A percentile compares a stretch with the other conserved stretches of the same genome.
phyloP scores from a whole-genome alignment of 2,888 invertebrate genomes.

The Andrena bicolor region DNA sequence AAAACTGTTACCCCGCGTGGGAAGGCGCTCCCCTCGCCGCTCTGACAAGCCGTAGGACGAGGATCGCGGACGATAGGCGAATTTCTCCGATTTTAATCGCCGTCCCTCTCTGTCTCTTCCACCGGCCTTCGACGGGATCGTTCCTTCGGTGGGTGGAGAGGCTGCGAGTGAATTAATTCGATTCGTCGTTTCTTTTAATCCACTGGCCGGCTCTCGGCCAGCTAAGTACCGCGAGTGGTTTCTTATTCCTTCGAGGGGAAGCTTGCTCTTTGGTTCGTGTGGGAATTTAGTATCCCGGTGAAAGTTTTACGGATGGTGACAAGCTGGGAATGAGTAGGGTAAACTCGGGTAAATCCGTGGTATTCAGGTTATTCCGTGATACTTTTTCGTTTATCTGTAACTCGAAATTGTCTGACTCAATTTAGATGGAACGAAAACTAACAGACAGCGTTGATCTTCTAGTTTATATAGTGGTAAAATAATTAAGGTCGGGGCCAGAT shows the following conservation, averaged over 20 bases:
- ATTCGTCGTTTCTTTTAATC: slow-evolving; percentile 28
- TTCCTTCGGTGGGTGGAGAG: slow-evolving; percentile 6
- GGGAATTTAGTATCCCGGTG: background rate
- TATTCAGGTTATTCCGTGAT: too few species aligned
- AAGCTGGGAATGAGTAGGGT: too few species aligned
- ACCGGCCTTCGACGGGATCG: background rate
- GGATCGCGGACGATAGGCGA: slow-evolving; percentile 14
- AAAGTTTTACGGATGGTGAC: too few species aligned
- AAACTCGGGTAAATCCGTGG: too few species aligned
- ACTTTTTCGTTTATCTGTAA: too few species aligned
- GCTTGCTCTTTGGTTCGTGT: background rate
- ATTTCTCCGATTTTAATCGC: slow-evolving; percentile 18
- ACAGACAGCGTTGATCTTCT: too few species aligned
- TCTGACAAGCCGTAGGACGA: slow-evolving; percentile 5
- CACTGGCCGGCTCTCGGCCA: background rate
- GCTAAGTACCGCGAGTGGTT: background rate
- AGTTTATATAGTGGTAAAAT: too few species aligned
- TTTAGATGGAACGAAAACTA: too few species aligned
- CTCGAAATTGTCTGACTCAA: too few species aligned
- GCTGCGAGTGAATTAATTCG: slow-evolving; percentile 45
- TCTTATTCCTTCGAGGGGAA: background rate
- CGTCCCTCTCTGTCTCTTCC: background rate
- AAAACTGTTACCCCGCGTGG: slow-evolving; percentile 77
- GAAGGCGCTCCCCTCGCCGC: slow-evolving; percentile 54
- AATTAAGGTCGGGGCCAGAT: too few species aligned